phyloP scores from a whole-genome alignment of 2,888 invertebrate genomes.

The Meandrusa payeni region DNA sequence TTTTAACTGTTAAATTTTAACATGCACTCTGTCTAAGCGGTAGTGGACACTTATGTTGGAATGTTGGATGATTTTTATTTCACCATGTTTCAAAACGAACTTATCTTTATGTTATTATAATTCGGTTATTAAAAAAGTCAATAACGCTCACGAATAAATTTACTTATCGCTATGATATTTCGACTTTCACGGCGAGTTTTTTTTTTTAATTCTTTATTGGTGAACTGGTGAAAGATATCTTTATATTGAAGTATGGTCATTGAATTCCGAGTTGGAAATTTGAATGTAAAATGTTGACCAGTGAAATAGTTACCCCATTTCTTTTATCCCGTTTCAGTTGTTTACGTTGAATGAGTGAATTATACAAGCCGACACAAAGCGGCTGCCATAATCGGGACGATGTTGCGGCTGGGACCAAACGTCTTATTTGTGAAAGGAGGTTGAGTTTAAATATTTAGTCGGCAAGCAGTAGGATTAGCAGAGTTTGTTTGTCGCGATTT shows the following conservation, averaged over 20 bases:
- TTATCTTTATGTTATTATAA: slow-evolving; percentile 30
- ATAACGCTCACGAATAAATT: slow-evolving; percentile 41
- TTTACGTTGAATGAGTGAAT: slow-evolving; percentile 50
- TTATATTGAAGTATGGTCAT: slow-evolving; percentile 13
- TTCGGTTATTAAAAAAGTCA: slow-evolving; percentile 39
- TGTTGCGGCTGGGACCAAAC: slow-evolving; percentile 64
- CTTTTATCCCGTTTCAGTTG: slow-evolving; percentile 30
- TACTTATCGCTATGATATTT: slow-evolving; percentile 49
- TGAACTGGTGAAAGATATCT: slow-evolving; percentile 18
- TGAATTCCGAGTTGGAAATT: slow-evolving; percentile 34
- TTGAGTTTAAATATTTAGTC: slow-evolving; percentile 59
- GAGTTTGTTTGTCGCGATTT: slow-evolving; percentile 59
- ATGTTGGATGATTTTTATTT: too few relatives aligned
- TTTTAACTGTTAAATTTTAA: too few relatives aligned
- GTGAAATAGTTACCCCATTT: too few relatives aligned
- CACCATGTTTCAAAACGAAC: slow-evolving; percentile 13
- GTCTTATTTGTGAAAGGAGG: slow-evolving; percentile 66
- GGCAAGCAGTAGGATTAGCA: slow-evolving; percentile 67
- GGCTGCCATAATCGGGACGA: slow-evolving; percentile 60
- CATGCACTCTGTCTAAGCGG: too few relatives aligned
- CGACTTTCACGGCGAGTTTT: slow-evolving; percentile 48
- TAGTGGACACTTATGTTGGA: too few relatives aligned
- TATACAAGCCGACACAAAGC: slow-evolving; percentile 65
- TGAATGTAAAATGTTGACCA: slow-evolving; percentile 41
- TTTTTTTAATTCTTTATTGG: slow-evolving; percentile 24